Conservation (phyloP, 2,888 invertebrate genomes). For the Nudaria mundana region DNA sequence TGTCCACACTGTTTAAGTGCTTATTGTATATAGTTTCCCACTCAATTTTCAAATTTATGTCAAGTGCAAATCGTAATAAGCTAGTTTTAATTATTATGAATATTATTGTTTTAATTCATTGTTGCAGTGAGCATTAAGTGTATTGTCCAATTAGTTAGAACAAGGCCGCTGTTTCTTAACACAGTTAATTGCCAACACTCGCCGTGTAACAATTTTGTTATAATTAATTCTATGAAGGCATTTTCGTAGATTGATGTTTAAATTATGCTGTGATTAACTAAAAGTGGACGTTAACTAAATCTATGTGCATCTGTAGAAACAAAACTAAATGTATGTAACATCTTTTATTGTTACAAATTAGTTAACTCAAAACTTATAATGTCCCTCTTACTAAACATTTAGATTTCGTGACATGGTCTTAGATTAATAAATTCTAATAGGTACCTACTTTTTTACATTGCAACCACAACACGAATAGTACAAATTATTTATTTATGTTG, state of each 20-base stretch:
- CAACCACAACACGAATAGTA: too few species aligned
- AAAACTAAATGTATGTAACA: neutral
- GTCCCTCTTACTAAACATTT: too few species aligned
- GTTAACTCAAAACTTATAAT: too few species aligned
- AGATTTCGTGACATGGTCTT: too few species aligned
- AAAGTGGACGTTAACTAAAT: neutral
- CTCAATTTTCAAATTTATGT: constrained; percentile 58
- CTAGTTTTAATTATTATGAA: constrained; percentile 51
- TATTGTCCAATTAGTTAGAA: constrained; percentile 54
- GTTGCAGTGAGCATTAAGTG: constrained; percentile 40
- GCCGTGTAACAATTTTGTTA: constrained; percentile 42
- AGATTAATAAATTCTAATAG: too few species aligned
- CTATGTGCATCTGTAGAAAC: too few species aligned
- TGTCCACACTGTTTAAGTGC: constrained; percentile 27
- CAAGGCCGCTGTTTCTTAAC: constrained; percentile 60
- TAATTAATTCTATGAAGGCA: constrained; percentile 33
- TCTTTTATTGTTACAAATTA: too few species aligned
- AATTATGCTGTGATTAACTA: constrained; percentile 12
- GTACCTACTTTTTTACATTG: too few species aligned
- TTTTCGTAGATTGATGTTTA: constrained; percentile 36
- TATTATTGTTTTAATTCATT: constrained; percentile 54
- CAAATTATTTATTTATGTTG: too few species aligned
- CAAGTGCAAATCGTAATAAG: constrained; percentile 66
- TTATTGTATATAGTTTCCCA: constrained; percentile 67
- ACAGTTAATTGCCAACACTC: constrained; percentile 46